Base-by-base conservation (phyloP, 2,888 invertebrate species). In the Hirudinaria manillensis region DNA sequence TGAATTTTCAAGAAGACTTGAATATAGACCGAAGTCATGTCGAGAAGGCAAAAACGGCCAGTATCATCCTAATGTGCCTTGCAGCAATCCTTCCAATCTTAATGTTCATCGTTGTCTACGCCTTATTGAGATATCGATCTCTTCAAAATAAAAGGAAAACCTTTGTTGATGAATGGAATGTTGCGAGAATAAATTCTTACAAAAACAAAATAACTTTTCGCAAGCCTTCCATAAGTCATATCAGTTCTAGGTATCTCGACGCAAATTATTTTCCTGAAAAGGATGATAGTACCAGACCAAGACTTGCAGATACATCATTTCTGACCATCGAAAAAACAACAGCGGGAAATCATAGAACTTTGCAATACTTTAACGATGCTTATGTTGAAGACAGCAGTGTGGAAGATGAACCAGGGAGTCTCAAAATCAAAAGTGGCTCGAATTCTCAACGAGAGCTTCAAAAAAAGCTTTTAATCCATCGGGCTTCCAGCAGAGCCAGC, bases 81-180 rank as follows among this genome's bases (percentile, higher is more conserved):
- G 68, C 34, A 68, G 68, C 68, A 6, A 16, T 7, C 36, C 36
- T 68, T 4, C 68, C 68, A 32, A 32, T 68, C 36, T 34, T 68
- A 10, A 32, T 68, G 68, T 6, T 24, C n/a, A 32, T 68, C 36
- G 29, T 32, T 36, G n/a, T 36, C 13, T 29, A n/a, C 10, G 29
- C 36, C 32, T 68, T 68, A n/a, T 68, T 34, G n/a, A 32, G 36
- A 34, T 68, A 68, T 34, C 3, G 68, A 32, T 68, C 68, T 7
- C 32, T 34, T 32, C 29, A 36, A n/a, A 68, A n/a, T 29, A 68
- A 68, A 68, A 24, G 36, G 36, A 34, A 34, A 21, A 29, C 16
- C 7, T 68, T 68, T 32, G 36, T 16, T 7, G 36, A 68, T 10
- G 68, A 32, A 10, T 68, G 68, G 68, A 68, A 68, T 34, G 32